Base-by-base conservation (phyloP, 2,888 invertebrate genomes). In the Glyphotaelius pellucidus region DNA sequence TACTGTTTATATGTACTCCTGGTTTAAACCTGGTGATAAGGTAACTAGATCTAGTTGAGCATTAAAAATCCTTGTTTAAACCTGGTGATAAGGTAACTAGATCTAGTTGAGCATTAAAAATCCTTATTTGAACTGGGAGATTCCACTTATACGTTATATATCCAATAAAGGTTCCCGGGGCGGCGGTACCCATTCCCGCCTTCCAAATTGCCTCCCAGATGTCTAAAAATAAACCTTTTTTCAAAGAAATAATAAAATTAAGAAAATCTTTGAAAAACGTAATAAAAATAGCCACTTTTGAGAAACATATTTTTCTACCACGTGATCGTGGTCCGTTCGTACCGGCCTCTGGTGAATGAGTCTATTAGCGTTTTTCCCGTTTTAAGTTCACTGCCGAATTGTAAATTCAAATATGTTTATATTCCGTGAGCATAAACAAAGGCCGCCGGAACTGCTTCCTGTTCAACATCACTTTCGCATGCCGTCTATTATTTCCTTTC, bases 381-480 rank as follows among this genome's bases (percentile, higher is more conserved):
- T 83, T 83, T 83, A 35, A 83, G 83, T 83, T 83, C 83, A 35
- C 25, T 35, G 38, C 83, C 25, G 83, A 86, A 86, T 86, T 86
- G 25, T 42, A 86, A 86, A 86, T 86, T 86, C 85, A 87, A 52
- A 87, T 87, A 87, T 87, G 87, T 67, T 67, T 32, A 35, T 31
- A 31, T 87, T 67, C 30, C 67, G 87, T 67, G 87, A 52, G 67
- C 67, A 87, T 67, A 87, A 52, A 87, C 52, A 87, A 87, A 87
- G 67, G 52, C 87, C 67, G 67, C 87, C 87, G 83, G 52, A 52
- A 84, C 90, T 92, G 95, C 95, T 94, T 94, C 94, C 85, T 90
- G 85, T 42, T 86, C 87, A 67, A 88, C 83, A 90, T 90, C 31
- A 83, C 80, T 90, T 90, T 90, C 80, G 90, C 85, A 87, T 90